Evolutionary conservation across 1,140 invertebrate genomes (phyloP), one percentile per base, ranked within the genome.

Genomic region (Heliothis subflexa): DNA sequence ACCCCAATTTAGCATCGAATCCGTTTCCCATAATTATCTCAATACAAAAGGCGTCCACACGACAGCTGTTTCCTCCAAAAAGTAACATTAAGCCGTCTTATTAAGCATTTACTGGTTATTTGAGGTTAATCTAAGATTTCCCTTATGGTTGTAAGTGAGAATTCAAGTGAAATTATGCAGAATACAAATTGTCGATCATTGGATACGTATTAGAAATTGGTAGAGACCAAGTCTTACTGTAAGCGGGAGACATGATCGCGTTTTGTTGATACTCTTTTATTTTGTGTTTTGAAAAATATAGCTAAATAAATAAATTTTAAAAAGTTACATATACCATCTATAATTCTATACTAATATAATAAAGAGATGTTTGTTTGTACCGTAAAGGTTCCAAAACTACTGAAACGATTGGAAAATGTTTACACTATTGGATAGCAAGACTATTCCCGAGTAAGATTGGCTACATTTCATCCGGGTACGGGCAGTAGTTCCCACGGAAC

Each of bases 111-210:
- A 52, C 64, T 28, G 64, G 64, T 45, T 64, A 47, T 64, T 68
- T 52, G 21, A 49, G 64, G 64, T 68, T 68, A 64, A 68, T 68
- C 49, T 28, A 18, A 68, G 64, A 68, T 68, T 68, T 68, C 47
- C 64, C 64, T 68, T 68, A 68, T 40, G 59, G 25, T 12, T 21
- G 47, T 18, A 47, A 68, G 47, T 68, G 64, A 25, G 64, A 68
- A 68, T 68, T 68, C 47, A 68, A 18, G 64, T 50, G 64, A 68
- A 68, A 68, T 68, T 50, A 52, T 68, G 64, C 64, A 52, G 64
- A 68, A 68, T 68, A 68, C 64, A 68, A 68, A 68, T 68, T 68
- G 64, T 68, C 64, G 50, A 21, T 68, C 64, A 68, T 68, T 68
- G 64, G 49, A 68, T n/a, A 28, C 64, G 64, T 50, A 68, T 68